Base-by-base conservation (phyloP, 2,888 invertebrate genomes). In the Sarcophaga rosellei region DNA sequence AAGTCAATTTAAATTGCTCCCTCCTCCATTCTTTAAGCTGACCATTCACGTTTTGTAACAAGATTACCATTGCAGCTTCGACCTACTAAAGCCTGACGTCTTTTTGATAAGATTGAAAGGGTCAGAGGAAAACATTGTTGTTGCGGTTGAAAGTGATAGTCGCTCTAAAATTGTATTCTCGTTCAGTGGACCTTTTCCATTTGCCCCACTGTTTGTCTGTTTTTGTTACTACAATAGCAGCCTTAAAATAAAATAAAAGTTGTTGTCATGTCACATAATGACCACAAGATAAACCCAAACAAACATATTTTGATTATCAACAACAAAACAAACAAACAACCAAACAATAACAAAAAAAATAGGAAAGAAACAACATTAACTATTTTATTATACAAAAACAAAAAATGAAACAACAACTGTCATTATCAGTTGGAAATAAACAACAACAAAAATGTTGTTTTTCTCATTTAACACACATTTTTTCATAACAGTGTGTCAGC, bases 191-290 rank as follows among this genome's bases (percentile, higher is more conserved):
- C 2, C 35, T 2, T 35, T 2, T 0, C 35, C 2, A 35, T 35
- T 8, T 35, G 35, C 0, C 35, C 35, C 35, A 35, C 35, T 35
- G 35, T 8, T 35, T 6, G 35, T 35, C 6, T 35, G 35, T 35
- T 35, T 35, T 35, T 35, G 35, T 35, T 35, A 10, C 35, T 10
- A 35, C 8, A 25, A 35, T 2, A 8, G 10, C 35, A 35, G 35
- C 1, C 2, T 8, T 10, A 57, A 44, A 44, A 25, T 10, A 59
- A 81, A 74, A 85, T 65, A 76, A 87, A 78, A 82, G 77, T 69
- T 77, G 66, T 78, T 78, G 73, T 75, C 81, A 80, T 89, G 87
- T 88, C 90, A 84, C 88, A 88, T 80, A 86, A 88, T 88, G 81
- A 73, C 80, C 81, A 66, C 70, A 53, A 72, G 79, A 89, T 88